These are phyloP conservation scores for Falco rusticolus DNA, from an alignment of 2,797 vertebrate genomes.

Conservation along the genomic window DNA sequence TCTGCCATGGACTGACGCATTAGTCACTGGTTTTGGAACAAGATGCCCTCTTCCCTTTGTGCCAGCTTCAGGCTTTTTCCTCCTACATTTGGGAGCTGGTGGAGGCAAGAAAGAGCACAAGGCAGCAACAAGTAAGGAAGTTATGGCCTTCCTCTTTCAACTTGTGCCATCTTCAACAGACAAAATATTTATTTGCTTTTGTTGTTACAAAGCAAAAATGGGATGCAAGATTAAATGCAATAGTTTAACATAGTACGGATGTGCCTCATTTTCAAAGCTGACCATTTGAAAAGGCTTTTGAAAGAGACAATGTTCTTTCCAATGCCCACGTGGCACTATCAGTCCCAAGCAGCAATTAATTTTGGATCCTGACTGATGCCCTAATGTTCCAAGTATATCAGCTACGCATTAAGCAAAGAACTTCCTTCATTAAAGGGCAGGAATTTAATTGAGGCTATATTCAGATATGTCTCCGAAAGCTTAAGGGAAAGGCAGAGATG, in stretches of 20 bases:
- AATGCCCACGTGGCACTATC: neutral
- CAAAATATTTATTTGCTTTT: neutral
- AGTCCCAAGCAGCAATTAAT: conserved; percentile 37
- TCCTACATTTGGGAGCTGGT: neutral
- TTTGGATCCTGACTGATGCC: conserved; percentile 42
- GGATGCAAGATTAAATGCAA: neutral
- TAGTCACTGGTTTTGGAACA: neutral
- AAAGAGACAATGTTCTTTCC: conserved; percentile 33
- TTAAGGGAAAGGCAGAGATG: neutral
- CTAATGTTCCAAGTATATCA: neutral
- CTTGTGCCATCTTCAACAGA: neutral
- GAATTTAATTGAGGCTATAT: conserved; percentile 50
- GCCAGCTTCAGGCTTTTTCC: neutral
- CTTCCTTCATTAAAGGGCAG: conserved; percentile 47
- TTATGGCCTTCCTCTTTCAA: neutral
- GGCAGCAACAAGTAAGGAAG: neutral
- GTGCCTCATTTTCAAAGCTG: neutral
- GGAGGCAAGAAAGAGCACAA: neutral
- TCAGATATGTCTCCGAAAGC: conserved; percentile 16
- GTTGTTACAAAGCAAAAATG: neutral
- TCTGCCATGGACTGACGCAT: neutral
- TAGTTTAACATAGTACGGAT: neutral
- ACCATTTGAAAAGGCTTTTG: conserved; percentile 12
- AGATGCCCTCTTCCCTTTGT: neutral
- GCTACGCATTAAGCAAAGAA: neutral